phyloP scores from a whole-genome alignment of 2,113 vertebrate species.

The Amphiprion ocellaris region DNA sequence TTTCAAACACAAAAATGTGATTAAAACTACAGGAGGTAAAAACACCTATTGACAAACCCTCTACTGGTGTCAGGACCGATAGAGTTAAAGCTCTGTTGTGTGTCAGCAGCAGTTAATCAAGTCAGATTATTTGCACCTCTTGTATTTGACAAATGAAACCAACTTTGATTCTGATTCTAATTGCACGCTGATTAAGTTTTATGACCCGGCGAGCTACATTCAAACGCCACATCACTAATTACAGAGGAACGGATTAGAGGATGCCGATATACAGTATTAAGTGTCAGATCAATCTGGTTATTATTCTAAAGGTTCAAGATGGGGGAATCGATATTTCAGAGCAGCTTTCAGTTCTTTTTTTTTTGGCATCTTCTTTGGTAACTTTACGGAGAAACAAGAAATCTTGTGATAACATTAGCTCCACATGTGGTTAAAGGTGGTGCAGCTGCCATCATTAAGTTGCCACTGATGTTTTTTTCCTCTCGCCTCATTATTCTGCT shows the following conservation, averaged over 20 bases:
- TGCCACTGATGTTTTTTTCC: constrained; percentile 12
- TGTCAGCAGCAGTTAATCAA: constrained; percentile 9
- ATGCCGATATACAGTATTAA: constrained; percentile 14
- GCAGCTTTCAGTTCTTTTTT: background rate
- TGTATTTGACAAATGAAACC: constrained; percentile 32
- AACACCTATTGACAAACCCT: background rate
- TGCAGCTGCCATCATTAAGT: constrained; percentile 18
- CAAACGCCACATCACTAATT: constrained; percentile 49
- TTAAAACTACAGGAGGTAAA: background rate
- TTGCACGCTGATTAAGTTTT: constrained; percentile 42
- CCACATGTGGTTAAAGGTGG: constrained; percentile 13
- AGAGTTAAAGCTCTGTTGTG: background rate
- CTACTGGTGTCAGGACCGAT: background rate
- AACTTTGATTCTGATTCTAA: constrained; percentile 44
- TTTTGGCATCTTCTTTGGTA: background rate
- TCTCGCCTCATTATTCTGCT: constrained; percentile 45
- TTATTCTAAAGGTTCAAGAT: constrained; percentile 29
- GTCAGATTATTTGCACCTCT: constrained; percentile 19
- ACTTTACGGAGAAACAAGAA: background rate
- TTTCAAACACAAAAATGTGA: background rate
- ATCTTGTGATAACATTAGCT: no score
- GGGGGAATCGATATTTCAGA: background rate
- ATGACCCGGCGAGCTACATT: constrained; percentile 13
- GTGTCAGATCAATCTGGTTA: background rate
- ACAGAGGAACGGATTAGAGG: constrained; percentile 32